phyloP scores from a whole-genome alignment of 1,140 invertebrate genomes.

The Penaeus indicus region DNA sequence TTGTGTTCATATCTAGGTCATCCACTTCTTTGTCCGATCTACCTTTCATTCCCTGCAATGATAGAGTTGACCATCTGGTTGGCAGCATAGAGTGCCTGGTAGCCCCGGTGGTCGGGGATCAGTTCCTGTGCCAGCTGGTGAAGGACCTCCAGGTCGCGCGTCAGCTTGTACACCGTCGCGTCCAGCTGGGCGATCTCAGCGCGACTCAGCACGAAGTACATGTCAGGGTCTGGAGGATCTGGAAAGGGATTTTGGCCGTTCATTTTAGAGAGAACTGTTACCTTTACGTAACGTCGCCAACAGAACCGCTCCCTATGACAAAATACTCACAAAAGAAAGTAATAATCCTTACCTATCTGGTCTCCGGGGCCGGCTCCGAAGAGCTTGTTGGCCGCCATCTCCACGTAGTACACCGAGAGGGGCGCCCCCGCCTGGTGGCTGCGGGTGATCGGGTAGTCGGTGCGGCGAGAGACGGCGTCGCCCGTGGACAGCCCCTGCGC shows the following conservation, averaged over 20 bases:
- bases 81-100: constrained; percentile 73
- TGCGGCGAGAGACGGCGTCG: not conserved
- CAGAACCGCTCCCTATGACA: not conserved
- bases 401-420: constrained; percentile 17
- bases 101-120: constrained; percentile 68
- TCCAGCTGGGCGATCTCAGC: constrained; percentile 31
- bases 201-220: constrained; percentile 11
- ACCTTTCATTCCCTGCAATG: constrained; percentile 64
- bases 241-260: not conserved
- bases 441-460: constrained; percentile 23
- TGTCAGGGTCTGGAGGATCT: constrained; percentile 28
- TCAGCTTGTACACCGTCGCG: constrained; percentile 32
- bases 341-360: constrained; percentile 14
- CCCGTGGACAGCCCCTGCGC: constrained; percentile 1
- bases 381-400: constrained; percentile 45
- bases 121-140: constrained; percentile 33
- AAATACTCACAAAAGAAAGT: too few species aligned
- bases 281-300: not conserved
- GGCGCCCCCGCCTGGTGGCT: constrained; percentile 12
- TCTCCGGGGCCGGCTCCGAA: constrained; percentile 33
- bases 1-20: too few species aligned
- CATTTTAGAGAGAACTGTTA: not conserved
- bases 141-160: constrained; percentile 33
- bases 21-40: constrained; percentile 37
- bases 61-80: constrained; percentile 73